Conservation (phyloP, 92 coral and sea anemone species). For the Zoanthus sociatus region DNA sequence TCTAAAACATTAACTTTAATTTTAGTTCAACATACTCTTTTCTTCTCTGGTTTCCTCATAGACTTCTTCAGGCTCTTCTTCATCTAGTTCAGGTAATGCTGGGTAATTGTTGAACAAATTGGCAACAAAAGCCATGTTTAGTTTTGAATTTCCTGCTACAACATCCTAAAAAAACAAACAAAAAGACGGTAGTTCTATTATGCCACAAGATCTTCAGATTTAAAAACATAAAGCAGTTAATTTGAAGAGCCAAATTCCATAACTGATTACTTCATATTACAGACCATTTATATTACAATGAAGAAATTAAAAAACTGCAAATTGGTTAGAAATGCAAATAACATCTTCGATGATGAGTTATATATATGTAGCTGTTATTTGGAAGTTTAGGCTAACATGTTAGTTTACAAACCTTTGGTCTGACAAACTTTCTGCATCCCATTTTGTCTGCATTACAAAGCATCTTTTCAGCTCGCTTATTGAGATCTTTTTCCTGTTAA, state of each 20-base stretch:
- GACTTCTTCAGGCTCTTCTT: conserved; percentile 62
- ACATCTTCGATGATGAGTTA: not conserved
- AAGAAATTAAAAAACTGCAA: too few species aligned
- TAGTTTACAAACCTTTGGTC: conserved; percentile 73
- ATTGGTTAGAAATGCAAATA: too few species aligned
- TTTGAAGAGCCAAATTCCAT: too few species aligned
- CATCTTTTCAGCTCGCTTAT: conserved; percentile 88
- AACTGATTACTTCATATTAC: too few species aligned
- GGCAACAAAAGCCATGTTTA: conserved; percentile 99
- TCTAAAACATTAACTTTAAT: too few species aligned
- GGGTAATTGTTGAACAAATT: conserved; percentile 92
- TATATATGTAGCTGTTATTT: not conserved
- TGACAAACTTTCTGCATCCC: conserved; percentile 92
- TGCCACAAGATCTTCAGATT: not conserved
- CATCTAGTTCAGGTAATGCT: conserved; percentile 86
- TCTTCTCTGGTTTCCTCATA: conserved; percentile 84
- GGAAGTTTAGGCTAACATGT: too few species aligned
- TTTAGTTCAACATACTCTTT: conserved; percentile 56
- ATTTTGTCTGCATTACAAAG: conserved; percentile 91
- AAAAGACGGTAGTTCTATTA: not conserved
- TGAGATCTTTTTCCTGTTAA: conserved; percentile 72
- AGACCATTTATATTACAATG: too few species aligned
- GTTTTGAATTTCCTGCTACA: conserved; percentile 86
- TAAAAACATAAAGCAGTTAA: too few species aligned
- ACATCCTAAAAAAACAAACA: conserved; percentile 71